A percentile compares a stretch with the other conserved stretches of the same genome.
phyloP scores from a whole-genome alignment of 2,113 vertebrate genomes.

The Lipotes vexillifer region DNA sequence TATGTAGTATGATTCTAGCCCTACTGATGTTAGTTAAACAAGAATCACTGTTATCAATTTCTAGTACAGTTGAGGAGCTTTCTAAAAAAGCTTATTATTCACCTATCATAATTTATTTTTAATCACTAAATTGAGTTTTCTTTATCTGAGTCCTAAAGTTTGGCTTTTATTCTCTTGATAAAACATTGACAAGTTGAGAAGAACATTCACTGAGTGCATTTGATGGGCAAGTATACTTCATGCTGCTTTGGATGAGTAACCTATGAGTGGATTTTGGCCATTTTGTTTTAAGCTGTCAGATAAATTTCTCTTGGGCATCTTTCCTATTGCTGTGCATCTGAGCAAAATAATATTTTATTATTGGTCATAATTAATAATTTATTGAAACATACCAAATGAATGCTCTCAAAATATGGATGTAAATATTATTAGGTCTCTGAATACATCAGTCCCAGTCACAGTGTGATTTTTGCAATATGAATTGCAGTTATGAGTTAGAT shows the following conservation, averaged over 20 bases:
- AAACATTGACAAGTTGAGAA: conserved; percentile 76
- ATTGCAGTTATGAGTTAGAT: conserved; percentile 77
- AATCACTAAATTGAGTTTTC: conserved; percentile 67
- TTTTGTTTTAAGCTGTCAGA: conserved; percentile 78
- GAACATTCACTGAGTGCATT: conserved; percentile 73
- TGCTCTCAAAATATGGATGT: conserved; percentile 73
- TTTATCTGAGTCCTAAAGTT: conserved; percentile 62
- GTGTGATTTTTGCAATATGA: conserved; percentile 76
- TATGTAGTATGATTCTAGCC: not conserved
- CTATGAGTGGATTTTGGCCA: conserved; percentile 70
- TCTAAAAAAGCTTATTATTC: not conserved
- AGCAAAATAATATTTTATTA: conserved; percentile 85
- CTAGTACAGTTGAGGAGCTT: not conserved
- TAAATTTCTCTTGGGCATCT: conserved; percentile 78
- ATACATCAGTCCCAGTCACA: conserved; percentile 64
- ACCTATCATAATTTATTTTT: conserved; percentile 51
- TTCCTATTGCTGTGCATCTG: conserved; percentile 79
- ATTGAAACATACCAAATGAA: conserved; percentile 83
- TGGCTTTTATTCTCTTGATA: conserved; percentile 73
- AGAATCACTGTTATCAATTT: conserved; percentile 32
- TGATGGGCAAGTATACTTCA: conserved; percentile 78
- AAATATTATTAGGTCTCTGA: conserved; percentile 82
- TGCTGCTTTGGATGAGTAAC: conserved; percentile 68
- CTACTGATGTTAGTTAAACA: not conserved
- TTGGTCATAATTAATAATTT: conserved; percentile 87